Evolutionary conservation across 1,140 invertebrate species (phyloP).

Genomic region (Nymphalis io): DNA sequence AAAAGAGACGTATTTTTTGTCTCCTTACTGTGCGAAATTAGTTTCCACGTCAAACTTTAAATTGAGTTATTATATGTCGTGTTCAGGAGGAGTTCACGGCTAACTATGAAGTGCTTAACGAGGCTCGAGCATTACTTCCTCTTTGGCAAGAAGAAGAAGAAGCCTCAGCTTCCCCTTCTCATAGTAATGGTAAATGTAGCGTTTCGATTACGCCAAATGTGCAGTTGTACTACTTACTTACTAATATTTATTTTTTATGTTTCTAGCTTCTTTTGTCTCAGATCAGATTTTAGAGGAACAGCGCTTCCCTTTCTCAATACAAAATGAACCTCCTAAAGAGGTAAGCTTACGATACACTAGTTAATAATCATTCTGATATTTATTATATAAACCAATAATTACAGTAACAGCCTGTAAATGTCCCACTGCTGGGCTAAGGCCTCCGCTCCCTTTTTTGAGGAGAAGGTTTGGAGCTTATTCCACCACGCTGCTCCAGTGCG

Average conservation of each 20-base stretch:
- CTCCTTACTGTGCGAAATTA: too few species aligned
- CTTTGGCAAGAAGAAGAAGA: slow-evolving; percentile 44
- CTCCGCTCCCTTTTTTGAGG: too few species aligned
- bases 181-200: slow-evolving; percentile 25
- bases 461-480: too few species aligned
- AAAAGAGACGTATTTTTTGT: too few species aligned
- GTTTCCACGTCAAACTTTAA: background rate
- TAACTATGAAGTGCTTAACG: slow-evolving; percentile 28
- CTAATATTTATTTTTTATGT: background rate
- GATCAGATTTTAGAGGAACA: slow-evolving; percentile 52
- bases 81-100: slow-evolving; percentile 35
- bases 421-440: too few species aligned
- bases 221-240: too few species aligned
- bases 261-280: slow-evolving; percentile 34
- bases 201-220: too few species aligned
- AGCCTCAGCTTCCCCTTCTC: slow-evolving; percentile 5
- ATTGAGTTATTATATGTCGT: background rate
- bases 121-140: slow-evolving; percentile 25
- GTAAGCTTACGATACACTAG: slow-evolving; percentile 44
- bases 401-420: too few species aligned
- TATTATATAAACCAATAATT: too few species aligned
- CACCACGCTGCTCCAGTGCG: too few species aligned
- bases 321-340: slow-evolving; percentile 50
- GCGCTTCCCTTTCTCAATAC: slow-evolving; percentile 53
- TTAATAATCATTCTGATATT: too few species aligned